A percentile compares a stretch with the other conserved stretches of the same genome.
phyloP scores from a whole-genome alignment of 2,797 vertebrate genomes.

The Columba guinea region DNA sequence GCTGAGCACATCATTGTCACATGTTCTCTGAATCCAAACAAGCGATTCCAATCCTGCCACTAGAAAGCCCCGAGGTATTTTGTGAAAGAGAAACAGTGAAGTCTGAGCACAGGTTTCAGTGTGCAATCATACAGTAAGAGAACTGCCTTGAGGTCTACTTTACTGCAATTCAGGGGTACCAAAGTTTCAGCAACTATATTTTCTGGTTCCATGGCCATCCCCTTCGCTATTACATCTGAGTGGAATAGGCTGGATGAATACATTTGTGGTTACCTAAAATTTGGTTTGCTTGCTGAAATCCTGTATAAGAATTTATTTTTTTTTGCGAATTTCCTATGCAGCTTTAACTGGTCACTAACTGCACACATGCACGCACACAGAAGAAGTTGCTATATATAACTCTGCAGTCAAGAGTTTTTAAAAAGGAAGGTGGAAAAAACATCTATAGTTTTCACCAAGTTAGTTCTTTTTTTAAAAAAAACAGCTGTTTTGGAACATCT shows the following conservation, averaged over 20 bases:
- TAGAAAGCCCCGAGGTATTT: background rate
- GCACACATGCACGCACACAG: no score
- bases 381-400: background rate
- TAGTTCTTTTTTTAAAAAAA: background rate
- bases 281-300: background rate
- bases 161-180: background rate
- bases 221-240: background rate
- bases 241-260: background rate
- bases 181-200: background rate
- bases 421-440: background rate
- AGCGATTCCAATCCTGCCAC: background rate
- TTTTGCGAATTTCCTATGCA: background rate
- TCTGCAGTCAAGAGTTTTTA: background rate
- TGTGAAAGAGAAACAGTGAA: background rate
- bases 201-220: background rate
- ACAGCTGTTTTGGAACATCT: conserved; percentile 10
- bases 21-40: background rate
- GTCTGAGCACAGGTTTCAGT: background rate
- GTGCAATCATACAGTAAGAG: background rate
- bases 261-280: background rate
- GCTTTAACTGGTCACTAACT: background rate
- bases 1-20: background rate
- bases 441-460: background rate
- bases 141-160: background rate
- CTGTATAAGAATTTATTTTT: background rate